phyloP scores from a whole-genome alignment of 1,140 invertebrate species.

The Diorhabda sublineata region DNA sequence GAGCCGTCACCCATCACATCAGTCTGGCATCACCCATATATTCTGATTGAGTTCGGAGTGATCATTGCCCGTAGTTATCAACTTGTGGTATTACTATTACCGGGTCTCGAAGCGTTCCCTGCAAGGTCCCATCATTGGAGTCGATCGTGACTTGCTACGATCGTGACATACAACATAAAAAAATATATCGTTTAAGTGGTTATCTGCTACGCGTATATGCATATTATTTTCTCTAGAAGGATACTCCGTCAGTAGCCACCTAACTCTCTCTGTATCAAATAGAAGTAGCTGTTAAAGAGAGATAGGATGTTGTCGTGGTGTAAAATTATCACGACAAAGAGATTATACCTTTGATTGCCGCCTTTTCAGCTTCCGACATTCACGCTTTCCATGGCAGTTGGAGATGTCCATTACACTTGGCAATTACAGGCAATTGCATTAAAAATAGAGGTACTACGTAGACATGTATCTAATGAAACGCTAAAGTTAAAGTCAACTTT shows the following conservation, averaged over 20 bases:
- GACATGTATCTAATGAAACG: slow-evolving; percentile 23
- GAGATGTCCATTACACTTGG: slow-evolving; percentile 37
- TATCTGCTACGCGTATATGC: slow-evolving; percentile 39
- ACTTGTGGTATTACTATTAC: slow-evolving; percentile 38
- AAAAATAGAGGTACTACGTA: slow-evolving; percentile 32
- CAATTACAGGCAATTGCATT: slow-evolving; percentile 35
- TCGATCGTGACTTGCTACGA: slow-evolving; percentile 40
- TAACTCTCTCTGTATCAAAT: slow-evolving; percentile 16
- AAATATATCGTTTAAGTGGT: slow-evolving; percentile 40
- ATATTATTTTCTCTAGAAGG: slow-evolving; percentile 27
- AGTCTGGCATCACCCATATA: slow-evolving; percentile 9
- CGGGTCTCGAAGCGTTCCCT: slow-evolving; percentile 36
- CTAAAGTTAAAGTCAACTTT: slow-evolving; percentile 23
- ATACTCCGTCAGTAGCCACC: neutral
- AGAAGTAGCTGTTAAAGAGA: neutral
- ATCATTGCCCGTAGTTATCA: slow-evolving; percentile 33
- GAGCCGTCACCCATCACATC: slow-evolving; percentile 1
- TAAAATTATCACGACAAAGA: slow-evolving; percentile 23
- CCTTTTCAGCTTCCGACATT: slow-evolving; percentile 39
- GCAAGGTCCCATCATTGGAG: slow-evolving; percentile 34
- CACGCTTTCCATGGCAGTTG: slow-evolving; percentile 32
- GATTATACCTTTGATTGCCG: slow-evolving; percentile 36
- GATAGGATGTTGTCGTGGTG: slow-evolving; percentile 18
- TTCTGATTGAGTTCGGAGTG: slow-evolving; percentile 22
- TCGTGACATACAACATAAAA: slow-evolving; percentile 38